phyloP scores from a whole-genome alignment of 2,113 vertebrate genomes.

The Oryzias javanicus region DNA sequence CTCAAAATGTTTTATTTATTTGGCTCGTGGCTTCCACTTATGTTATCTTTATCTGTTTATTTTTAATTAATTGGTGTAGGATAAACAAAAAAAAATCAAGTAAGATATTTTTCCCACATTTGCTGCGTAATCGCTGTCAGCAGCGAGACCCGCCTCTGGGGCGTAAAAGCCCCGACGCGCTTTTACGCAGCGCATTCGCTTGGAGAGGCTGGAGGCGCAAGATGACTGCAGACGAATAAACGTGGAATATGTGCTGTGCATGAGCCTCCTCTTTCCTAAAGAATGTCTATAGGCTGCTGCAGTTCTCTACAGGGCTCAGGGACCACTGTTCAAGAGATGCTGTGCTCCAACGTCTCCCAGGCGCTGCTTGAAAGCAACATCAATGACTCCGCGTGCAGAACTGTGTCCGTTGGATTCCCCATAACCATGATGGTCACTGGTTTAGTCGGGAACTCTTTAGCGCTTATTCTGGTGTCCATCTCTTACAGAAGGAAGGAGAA shows the following conservation, averaged over 20 bases:
- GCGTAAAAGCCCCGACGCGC: slow-evolving; percentile 34
- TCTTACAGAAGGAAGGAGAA: slow-evolving; percentile 87
- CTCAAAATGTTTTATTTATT: background rate
- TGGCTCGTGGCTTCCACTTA: background rate
- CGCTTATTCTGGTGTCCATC: slow-evolving; percentile 84
- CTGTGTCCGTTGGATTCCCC: slow-evolving; percentile 86
- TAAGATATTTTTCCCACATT: no score
- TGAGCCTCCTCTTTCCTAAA: slow-evolving; percentile 3
- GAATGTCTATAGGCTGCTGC: slow-evolving; percentile 56
- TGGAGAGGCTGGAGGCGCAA: slow-evolving; percentile 5
- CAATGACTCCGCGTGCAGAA: slow-evolving; percentile 64
- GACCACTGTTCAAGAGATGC: slow-evolving; percentile 50
- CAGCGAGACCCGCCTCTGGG: slow-evolving; percentile 49
- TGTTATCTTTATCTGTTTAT: background rate
- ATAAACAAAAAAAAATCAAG: slow-evolving; percentile 6
- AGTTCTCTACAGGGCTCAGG: slow-evolving; percentile 12
- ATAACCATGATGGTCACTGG: slow-evolving; percentile 93
- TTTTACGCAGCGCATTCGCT: slow-evolving; percentile 44
- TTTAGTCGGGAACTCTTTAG: slow-evolving; percentile 89
- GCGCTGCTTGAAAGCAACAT: slow-evolving; percentile 54
- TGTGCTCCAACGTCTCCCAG: slow-evolving; percentile 62
- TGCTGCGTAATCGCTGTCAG: no score
- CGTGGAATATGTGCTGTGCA: background rate
- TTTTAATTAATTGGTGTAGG: no score
- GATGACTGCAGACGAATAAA: slow-evolving; percentile 13